Evolutionary conservation across 2,888 invertebrate genomes (phyloP).

Genomic region (Arenicola marina): DNA sequence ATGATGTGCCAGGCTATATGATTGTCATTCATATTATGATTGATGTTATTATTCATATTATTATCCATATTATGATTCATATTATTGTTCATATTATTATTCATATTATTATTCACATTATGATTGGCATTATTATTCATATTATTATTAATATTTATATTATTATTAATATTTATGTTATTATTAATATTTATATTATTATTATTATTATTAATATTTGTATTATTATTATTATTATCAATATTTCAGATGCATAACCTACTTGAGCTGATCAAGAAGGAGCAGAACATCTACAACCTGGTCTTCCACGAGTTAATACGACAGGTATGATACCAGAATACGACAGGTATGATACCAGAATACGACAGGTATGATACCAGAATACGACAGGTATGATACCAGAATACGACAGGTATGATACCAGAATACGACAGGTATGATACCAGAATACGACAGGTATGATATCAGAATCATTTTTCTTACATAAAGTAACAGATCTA

Average conservation of each 20-base stretch:
- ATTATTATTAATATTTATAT: background rate
- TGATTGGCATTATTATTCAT: background rate
- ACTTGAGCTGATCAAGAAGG: conserved; percentile 59
- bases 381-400: no score
- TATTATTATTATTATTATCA: background rate
- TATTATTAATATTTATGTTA: background rate
- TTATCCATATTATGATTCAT: no score
- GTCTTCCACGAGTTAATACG: conserved; percentile 61
- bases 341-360: no score
- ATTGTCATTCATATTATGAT: no score
- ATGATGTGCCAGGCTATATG: no score
- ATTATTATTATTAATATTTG: background rate
- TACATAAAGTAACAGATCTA: no score
- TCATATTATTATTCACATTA: background rate
- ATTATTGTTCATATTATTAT: background rate
- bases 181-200: background rate
- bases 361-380: no score
- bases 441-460: no score
- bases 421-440: no score
- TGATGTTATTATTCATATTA: no score
- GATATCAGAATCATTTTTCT: background rate
- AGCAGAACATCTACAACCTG: conserved; percentile 61
- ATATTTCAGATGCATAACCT: conserved; percentile 57
- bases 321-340: conserved; percentile 55
- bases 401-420: no score